Percentiles rank a stretch among this genome's conserved stretches.
phyloP scores from a whole-genome alignment of 2,113 vertebrate genomes.

The Sakesphorus luctuosus region DNA sequence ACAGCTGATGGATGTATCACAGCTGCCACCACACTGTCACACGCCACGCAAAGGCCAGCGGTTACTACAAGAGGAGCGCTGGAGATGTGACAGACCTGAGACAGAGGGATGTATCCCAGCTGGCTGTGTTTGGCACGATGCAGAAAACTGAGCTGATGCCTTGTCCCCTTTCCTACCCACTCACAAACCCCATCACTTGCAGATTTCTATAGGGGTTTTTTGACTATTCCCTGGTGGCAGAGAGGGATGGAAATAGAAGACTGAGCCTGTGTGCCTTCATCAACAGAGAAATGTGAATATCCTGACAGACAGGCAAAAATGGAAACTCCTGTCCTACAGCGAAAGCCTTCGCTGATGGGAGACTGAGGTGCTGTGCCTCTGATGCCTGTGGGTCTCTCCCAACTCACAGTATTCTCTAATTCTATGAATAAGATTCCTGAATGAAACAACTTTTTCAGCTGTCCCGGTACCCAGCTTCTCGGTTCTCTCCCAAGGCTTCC shows the following conservation, averaged over 20 bases:
- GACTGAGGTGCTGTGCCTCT: not conserved
- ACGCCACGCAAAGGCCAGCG: not conserved
- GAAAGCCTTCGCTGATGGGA: not conserved
- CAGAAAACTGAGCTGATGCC: accelerated
- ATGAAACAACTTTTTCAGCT: not conserved
- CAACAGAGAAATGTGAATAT: not conserved
- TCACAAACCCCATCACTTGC: not conserved
- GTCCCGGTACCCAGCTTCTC: not conserved
- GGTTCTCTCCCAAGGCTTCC: not conserved
- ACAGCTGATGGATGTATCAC: not conserved
- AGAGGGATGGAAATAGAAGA: accelerated
- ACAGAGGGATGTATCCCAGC: not conserved
- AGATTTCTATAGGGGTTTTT: not conserved
- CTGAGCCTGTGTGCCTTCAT: not conserved
- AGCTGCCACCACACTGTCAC: not conserved
- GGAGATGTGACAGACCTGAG: not conserved
- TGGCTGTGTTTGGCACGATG: accelerated
- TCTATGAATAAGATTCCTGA: not conserved
- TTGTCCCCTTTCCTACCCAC: not conserved
- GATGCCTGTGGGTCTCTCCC: not conserved
- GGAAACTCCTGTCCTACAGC: not conserved
- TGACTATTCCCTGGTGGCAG: not conserved
- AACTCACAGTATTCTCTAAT: not conserved
- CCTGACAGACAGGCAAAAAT: not conserved
- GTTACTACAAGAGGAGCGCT: not conserved